Base-by-base conservation (phyloP, 2,888 invertebrate genomes). In the Trilocha varians region DNA sequence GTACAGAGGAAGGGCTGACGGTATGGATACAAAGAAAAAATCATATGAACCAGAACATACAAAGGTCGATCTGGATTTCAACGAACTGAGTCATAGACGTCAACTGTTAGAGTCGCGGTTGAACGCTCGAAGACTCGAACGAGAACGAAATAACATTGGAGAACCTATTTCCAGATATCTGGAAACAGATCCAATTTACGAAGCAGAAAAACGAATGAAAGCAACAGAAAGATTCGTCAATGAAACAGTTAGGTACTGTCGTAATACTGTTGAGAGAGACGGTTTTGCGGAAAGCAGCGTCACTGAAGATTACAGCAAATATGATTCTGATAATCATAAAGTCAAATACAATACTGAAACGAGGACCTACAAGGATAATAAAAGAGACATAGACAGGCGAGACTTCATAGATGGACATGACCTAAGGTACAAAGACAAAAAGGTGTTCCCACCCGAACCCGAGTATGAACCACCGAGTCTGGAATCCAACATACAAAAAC, bases 51-150 rank as follows among this genome's bases (percentile, higher is more conserved):
- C 65, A 13, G 83, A 84, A 53, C 55, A 52, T 13, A 57, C 63
- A 14, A 82, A 79, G 55, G 43, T 74, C 17, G 80, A 83, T 51
- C 68, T 83, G 53, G 75, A 84, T 54, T 86, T 87, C 33, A 87
- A 87, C 54, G 91, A 92, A 59, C 65, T 94, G 43, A 92, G 93
- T 59, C 91, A 92, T 18, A 82, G 94, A 39, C 85, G 94, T 13
- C 91, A 93, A 47, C 87, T 92, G 33, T 78, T 94, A 13, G 93
- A 94, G 67, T 93, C 93, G 1, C 87, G 93, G 45, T 88, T 94
- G 38, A 89, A 91, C 44, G 90, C 91, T 18, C 86, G 92, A 37
- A 80, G 80, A 50, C 63, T 71, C 44, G 84, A 80, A 40, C 67
- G 83, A 2, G 80, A 78, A 43, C 72, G 62, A 50, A 55, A 65